Percentiles rank a stretch among this genome's conserved stretches.
phyloP scores from a whole-genome alignment of 2,888 invertebrate genomes.

The Julus scanicus region DNA sequence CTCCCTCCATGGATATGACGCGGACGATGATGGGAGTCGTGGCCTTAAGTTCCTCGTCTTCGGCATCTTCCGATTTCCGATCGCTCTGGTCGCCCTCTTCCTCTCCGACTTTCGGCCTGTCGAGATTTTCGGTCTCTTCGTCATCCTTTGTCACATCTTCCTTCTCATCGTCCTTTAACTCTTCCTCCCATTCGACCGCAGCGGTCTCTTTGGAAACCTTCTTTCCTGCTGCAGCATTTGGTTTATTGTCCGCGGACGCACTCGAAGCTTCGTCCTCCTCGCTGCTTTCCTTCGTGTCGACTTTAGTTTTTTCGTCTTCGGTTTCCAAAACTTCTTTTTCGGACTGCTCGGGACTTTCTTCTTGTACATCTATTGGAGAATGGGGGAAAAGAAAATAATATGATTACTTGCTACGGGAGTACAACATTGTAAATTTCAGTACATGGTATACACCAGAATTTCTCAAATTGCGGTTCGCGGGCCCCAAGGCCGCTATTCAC shows the following conservation, averaged over 20 bases:
- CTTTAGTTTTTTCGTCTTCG: neutral
- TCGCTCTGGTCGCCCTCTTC: neutral
- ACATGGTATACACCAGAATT: no score
- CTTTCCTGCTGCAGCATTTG: neutral
- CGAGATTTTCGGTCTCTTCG: neutral
- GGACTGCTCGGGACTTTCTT: neutral
- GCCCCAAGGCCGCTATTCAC: no score
- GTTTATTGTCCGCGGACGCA: neutral
- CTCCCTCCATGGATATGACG: neutral
- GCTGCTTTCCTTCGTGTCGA: neutral
- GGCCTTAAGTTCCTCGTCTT: neutral
- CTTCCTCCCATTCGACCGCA: neutral
- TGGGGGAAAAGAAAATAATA: neutral
- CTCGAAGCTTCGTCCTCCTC: neutral
- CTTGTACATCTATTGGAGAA: neutral
- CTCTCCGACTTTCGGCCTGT: neutral
- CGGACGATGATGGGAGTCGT: conserved; percentile 17
- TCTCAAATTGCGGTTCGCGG: no score
- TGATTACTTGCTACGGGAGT: no score
- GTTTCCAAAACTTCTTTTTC: conserved; percentile 3
- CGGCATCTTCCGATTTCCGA: neutral
- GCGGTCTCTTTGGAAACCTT: neutral
- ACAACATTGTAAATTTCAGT: no score
- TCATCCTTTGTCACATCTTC: neutral
- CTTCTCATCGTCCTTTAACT: neutral